These are phyloP conservation scores for Pachyseris speciosa DNA, from an alignment of 64 coral and sea anemone species.

Conservation along the genomic window DNA sequence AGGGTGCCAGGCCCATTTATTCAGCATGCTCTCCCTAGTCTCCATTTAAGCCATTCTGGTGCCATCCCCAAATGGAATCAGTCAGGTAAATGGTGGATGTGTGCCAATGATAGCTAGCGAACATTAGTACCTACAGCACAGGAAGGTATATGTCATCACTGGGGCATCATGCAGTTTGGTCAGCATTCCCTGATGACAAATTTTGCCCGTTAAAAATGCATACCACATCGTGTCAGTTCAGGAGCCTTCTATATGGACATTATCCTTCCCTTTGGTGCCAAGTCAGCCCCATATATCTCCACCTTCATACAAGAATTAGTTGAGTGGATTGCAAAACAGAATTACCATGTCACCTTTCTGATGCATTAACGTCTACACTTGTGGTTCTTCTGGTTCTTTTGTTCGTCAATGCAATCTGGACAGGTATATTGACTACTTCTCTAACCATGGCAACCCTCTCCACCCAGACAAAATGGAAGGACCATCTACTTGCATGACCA, in stretches of 20 bases:
- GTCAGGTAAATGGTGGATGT: slow-evolving; percentile 65
- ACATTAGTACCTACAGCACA: slow-evolving; percentile 13
- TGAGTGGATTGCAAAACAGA: slow-evolving; percentile 7
- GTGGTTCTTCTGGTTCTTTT: neutral
- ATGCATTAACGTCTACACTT: slow-evolving; percentile 40
- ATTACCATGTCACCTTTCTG: neutral
- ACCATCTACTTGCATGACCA: slow-evolving; percentile 9
- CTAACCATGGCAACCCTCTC: neutral
- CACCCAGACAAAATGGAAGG: slow-evolving; percentile 51
- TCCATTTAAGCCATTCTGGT: slow-evolving; percentile 49
- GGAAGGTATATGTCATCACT: slow-evolving; percentile 15
- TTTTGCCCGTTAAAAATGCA: slow-evolving; percentile 10
- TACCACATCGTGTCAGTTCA: neutral
- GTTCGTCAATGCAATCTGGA: neutral
- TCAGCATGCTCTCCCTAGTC: neutral
- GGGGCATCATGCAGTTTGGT: neutral
- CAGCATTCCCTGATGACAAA: neutral
- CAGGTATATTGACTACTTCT: neutral
- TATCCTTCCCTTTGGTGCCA: neutral
- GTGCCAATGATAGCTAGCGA: slow-evolving; percentile 44
- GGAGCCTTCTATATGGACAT: neutral
- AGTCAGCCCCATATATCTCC: slow-evolving; percentile 11
- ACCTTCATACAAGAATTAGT: neutral
- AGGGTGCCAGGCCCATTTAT: slow-evolving; percentile 32
- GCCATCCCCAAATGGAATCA: slow-evolving; percentile 34